These are phyloP conservation scores for Thinocorus orbignyianus DNA, from an alignment of 2,113 vertebrate genomes.

Conservation along the genomic window DNA sequence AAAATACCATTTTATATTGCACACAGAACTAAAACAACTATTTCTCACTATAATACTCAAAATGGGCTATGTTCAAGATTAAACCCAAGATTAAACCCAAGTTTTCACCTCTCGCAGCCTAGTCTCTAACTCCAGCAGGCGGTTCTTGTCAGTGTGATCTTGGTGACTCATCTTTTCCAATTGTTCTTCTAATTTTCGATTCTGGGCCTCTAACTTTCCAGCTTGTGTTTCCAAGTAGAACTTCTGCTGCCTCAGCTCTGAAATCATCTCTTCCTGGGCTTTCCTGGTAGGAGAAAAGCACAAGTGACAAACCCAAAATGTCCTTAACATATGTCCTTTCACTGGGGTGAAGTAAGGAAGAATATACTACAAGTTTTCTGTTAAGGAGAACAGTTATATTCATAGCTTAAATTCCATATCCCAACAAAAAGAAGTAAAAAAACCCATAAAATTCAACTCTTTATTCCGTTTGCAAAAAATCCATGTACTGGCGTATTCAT, in stretches of 20 bases:
- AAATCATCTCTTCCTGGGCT: constrained; percentile 99
- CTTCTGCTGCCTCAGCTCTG: constrained; percentile 97
- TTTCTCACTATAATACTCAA: not conserved
- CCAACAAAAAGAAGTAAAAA: not conserved
- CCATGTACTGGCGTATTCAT: not conserved
- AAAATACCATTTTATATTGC: not conserved
- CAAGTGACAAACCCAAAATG: not conserved
- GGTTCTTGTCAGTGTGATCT: constrained; percentile 92
- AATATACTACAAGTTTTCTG: not conserved
- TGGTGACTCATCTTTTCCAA: constrained; percentile 96
- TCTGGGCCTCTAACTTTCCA: constrained; percentile 96
- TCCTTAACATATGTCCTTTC: not conserved
- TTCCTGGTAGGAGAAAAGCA: constrained; percentile 82
- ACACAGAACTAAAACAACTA: not conserved
- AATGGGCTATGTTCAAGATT: not conserved
- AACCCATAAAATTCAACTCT: not conserved
- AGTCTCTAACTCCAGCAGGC: constrained; percentile 89
- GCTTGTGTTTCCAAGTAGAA: constrained; percentile 98
- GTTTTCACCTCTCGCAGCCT: constrained; percentile 88
- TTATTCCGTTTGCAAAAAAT: not conserved
- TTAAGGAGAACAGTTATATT: not conserved
- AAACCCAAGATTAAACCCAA: not conserved
- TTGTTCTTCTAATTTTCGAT: constrained; percentile 96
- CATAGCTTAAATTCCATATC: not conserved
- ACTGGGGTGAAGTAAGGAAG: not conserved